Conservation (phyloP, 37 sponge, comb jelly and placozoan species). For the Hormiphora californensis region DNA sequence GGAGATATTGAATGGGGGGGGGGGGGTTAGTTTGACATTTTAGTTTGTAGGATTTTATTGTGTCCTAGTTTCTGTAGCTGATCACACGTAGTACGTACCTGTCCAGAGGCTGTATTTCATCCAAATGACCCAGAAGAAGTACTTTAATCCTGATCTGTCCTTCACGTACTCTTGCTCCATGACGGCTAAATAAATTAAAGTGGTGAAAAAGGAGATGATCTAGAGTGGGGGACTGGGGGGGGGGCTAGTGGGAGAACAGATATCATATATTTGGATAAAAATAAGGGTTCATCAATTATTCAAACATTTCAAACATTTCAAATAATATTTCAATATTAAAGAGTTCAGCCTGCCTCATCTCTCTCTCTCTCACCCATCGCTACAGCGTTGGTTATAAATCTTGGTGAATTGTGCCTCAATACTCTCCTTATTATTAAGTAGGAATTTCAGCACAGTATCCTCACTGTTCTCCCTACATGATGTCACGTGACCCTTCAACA, state of each 20-base stretch:
- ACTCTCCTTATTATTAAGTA: conserved; percentile 9
- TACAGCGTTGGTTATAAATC: too few relatives aligned
- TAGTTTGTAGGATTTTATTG: background rate
- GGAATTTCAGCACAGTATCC: background rate
- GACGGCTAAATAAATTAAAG: too few relatives aligned
- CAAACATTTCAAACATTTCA: too few relatives aligned
- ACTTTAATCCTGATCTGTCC: conserved; percentile 9
- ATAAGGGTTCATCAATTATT: too few relatives aligned
- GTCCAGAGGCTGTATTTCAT: conserved; percentile 54
- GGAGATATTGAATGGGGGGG: background rate
- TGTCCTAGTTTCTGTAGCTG: too few relatives aligned
- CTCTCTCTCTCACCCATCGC: too few relatives aligned
- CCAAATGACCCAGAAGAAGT: conserved; percentile 4
- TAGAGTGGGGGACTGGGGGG: too few relatives aligned
- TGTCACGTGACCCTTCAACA: background rate
- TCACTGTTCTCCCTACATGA: conserved; percentile 17
- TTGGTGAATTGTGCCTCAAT: conserved; percentile 30
- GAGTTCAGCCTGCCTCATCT: too few relatives aligned
- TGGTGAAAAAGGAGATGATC: too few relatives aligned
- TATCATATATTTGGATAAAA: too few relatives aligned
- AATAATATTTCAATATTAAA: too few relatives aligned
- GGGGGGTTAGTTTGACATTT: background rate
- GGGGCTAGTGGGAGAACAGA: too few relatives aligned
- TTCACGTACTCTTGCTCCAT: conserved; percentile 39
- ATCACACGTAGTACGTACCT: background rate